A percentile compares a stretch with the other conserved stretches of the same genome.
Conservation (phyloP, 2,888 invertebrate species). For the Platerodrilus igneus region DNA sequence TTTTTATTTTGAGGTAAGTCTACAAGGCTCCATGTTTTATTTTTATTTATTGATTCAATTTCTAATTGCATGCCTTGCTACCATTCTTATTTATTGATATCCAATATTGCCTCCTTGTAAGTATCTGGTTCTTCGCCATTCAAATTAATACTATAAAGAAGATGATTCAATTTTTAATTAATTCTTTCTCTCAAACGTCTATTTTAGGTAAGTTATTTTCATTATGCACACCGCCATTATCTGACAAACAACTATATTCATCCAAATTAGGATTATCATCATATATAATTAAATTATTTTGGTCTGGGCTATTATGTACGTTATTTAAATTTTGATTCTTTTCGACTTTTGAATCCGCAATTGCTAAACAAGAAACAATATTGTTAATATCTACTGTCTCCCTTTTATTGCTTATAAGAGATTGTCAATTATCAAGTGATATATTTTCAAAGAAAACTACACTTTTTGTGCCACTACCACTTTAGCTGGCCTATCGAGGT, state of each 20-base stretch:
- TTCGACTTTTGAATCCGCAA: not conserved
- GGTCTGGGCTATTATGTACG: too few species aligned
- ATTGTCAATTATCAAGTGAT: not conserved
- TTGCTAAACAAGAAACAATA: conserved; percentile 3
- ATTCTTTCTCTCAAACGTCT: not conserved
- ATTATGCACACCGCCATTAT: not conserved
- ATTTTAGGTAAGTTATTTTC: not conserved
- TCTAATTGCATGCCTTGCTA: too few species aligned
- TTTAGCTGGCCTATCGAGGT: conserved; percentile 1
- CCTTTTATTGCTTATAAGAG: not conserved
- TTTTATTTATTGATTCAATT: conserved; percentile 1
- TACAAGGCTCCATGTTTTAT: conserved; percentile 1
- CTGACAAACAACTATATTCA: too few species aligned
- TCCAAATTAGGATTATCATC: too few species aligned
- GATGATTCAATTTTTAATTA: not conserved
- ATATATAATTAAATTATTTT: too few species aligned
- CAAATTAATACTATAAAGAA: not conserved
- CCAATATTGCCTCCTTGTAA: not conserved
- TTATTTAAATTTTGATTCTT: too few species aligned
- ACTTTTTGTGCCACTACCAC: not conserved
- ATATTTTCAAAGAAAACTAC: conserved; percentile 1
- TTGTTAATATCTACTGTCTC: not conserved
- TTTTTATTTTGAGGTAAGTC: conserved; percentile 1
- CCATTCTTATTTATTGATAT: too few species aligned
- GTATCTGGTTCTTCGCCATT: too few species aligned